Evolutionary conservation across 2,888 invertebrate genomes (phyloP).

Genomic region (Minunthozetes semirufus): DNA sequence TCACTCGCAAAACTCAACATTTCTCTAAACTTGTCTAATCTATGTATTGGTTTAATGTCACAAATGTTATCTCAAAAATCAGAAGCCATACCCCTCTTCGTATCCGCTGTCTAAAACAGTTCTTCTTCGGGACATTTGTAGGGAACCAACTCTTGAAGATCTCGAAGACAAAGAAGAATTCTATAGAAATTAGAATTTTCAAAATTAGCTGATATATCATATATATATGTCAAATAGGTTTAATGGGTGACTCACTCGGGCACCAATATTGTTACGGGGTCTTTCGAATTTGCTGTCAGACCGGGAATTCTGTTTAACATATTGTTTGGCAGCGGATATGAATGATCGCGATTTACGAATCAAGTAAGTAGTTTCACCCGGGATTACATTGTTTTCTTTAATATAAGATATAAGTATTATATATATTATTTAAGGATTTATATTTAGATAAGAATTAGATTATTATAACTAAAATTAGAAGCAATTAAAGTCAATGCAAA

Average conservation of each 20-base stretch:
- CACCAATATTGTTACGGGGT: neutral
- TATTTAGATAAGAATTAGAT: no score
- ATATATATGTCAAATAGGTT: no score
- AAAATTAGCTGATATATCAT: no score
- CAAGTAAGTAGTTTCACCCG: slow-evolving; percentile 29
- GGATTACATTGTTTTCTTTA: slow-evolving; percentile 30
- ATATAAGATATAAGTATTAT: neutral
- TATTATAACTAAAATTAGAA: no score
- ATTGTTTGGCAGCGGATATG: neutral
- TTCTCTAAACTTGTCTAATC: slow-evolving; percentile 43
- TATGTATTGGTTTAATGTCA: neutral
- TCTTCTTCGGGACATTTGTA: neutral
- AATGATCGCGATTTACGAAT: slow-evolving; percentile 3
- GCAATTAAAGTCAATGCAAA: neutral
- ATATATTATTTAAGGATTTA: no score
- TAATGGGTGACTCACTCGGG: neutral
- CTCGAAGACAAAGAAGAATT: slow-evolving; percentile 18
- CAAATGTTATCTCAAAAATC: neutral
- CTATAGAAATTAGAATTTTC: no score
- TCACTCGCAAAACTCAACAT: slow-evolving; percentile 55
- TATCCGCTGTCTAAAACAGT: neutral
- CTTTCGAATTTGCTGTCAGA: neutral
- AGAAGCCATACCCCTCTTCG: neutral
- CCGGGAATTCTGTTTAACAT: slow-evolving; percentile 1
- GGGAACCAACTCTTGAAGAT: slow-evolving; percentile 5